A percentile compares a stretch with the other conserved stretches of the same genome.
phyloP scores from a whole-genome alignment of 2,888 invertebrate genomes.

The Lasioglossum zephyrum region DNA sequence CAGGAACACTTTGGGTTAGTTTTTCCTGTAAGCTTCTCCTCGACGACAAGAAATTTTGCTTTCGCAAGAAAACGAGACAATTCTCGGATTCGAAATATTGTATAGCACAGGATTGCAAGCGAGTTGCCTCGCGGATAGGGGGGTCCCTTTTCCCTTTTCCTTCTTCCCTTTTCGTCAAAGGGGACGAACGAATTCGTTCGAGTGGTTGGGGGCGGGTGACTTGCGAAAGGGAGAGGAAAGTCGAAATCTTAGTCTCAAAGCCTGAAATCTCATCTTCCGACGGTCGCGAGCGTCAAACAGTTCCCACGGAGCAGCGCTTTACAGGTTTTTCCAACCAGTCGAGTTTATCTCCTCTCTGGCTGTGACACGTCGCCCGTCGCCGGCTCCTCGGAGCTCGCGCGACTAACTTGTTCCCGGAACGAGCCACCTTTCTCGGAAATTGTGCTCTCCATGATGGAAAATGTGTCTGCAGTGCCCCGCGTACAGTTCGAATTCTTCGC shows the following conservation, averaged over 20 bases:
- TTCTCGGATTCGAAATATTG: conserved; percentile 12
- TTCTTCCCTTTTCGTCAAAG: background rate
- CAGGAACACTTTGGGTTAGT: conserved; percentile 16
- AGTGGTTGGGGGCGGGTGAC: conserved; percentile 2
- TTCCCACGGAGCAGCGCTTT: conserved; percentile 42
- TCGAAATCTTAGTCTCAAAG: conserved; percentile 61
- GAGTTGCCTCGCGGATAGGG: background rate
- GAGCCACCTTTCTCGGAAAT: conserved; percentile 36
- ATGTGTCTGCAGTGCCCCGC: conserved; percentile 11
- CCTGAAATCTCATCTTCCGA: conserved; percentile 71
- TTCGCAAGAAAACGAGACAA: conserved; percentile 3
- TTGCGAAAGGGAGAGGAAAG: conserved; percentile 16
- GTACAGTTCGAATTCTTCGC: conserved; percentile 23
- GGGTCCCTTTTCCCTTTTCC: background rate
- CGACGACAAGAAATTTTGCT: background rate
- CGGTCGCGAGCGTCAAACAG: conserved; percentile 54
- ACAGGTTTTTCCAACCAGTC: conserved; percentile 51
- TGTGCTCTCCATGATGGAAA: conserved; percentile 15
- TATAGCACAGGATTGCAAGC: too few species aligned
- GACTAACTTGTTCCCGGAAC: conserved; percentile 46
- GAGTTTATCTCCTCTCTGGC: conserved; percentile 56
- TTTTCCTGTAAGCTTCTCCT: background rate
- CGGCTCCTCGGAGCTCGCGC: conserved; percentile 21
- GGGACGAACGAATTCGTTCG: conserved; percentile 22
- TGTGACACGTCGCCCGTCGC: conserved; percentile 49